Percentiles rank a stretch among this genome's conserved stretches.
These are phyloP conservation scores for Mus caroli DNA, from an alignment of 2,797 vertebrate species.

Conservation along the genomic window DNA sequence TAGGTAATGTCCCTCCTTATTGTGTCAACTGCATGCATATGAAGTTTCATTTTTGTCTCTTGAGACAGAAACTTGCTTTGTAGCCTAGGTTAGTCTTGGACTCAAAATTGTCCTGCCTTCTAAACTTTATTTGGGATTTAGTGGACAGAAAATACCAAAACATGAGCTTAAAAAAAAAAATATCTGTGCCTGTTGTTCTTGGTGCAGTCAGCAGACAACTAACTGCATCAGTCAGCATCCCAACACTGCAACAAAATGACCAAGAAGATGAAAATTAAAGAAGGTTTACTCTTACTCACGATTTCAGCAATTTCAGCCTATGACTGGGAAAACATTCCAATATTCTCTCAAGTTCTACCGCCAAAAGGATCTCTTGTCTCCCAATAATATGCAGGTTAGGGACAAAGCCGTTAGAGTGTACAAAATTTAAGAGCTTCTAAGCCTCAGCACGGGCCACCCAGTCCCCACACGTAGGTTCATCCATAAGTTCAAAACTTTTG, in stretches of 20 bases:
- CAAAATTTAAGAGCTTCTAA: background rate
- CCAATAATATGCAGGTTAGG: background rate
- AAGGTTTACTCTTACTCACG: background rate
- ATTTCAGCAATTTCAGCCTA: background rate
- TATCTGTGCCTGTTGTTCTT: background rate
- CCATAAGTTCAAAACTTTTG: background rate
- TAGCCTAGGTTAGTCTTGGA: background rate
- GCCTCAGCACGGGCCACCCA: background rate
- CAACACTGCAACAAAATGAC: background rate
- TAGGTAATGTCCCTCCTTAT: background rate
- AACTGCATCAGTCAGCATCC: background rate
- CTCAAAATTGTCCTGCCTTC: background rate
- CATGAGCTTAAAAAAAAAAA: background rate
- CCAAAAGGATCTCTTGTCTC: background rate
- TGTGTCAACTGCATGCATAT: background rate
- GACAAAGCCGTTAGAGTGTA: background rate
- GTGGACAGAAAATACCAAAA: background rate
- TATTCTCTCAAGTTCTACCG: no score
- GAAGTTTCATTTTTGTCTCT: background rate
- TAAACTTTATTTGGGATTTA: constrained; percentile 22
- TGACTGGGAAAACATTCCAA: background rate
- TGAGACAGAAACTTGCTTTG: background rate
- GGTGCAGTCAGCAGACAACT: background rate
- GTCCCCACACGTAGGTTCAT: background rate
- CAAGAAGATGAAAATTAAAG: no score